Evolutionary conservation across 2,888 invertebrate genomes (phyloP), one percentile per base, ranked within the genome.

Genomic region (Syrista parreyssii): DNA sequence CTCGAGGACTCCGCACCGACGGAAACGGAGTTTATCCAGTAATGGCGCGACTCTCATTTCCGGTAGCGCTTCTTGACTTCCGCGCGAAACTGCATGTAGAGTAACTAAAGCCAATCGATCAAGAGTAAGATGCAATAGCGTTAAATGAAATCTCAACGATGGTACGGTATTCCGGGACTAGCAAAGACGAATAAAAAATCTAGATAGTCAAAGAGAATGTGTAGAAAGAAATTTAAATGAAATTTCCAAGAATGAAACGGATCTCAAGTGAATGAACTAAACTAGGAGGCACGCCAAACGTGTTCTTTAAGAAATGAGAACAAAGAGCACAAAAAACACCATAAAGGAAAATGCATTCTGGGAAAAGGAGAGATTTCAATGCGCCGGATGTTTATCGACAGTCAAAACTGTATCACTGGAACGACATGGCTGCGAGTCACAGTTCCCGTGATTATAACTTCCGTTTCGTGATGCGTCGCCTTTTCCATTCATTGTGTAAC

Each of bases 41-140:
- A 76, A 78, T 84, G 85, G 82, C 32, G 72, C 32, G 82, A 84
- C 84, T 86, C 87, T 90, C 87, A 90, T 90, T 90, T 90, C 90
- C 90, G 90, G 84, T 83, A 84, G 82, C 82, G 80, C 84, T 86
- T 88, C 87, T 84, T 84, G 82, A 82, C 83, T 82, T 82, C 84
- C 83, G 84, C 79, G 55, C 55, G 15, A 55, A 55, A 55, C 23
- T 55, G 55, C 55, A 55, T 74, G 32, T 78, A 73, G 75, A 79
- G 80, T 84, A 82, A 84, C 82, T 82, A 77, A 79, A 80, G 79
- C 55, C 55, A n/a, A 73, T 74, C 76, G 73, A 76, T 76, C 55
- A 55, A 23, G 23, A 23, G 55, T 55, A 55, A 55, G 55, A 55
- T 23, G 55, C 55, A 55, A 55, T 55, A 15, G 23, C 23, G 23